Percentiles rank a stretch among this genome's conserved stretches.
Conservation (phyloP, 1,140 invertebrate species). For the Neoseiulus cucumeris region DNA sequence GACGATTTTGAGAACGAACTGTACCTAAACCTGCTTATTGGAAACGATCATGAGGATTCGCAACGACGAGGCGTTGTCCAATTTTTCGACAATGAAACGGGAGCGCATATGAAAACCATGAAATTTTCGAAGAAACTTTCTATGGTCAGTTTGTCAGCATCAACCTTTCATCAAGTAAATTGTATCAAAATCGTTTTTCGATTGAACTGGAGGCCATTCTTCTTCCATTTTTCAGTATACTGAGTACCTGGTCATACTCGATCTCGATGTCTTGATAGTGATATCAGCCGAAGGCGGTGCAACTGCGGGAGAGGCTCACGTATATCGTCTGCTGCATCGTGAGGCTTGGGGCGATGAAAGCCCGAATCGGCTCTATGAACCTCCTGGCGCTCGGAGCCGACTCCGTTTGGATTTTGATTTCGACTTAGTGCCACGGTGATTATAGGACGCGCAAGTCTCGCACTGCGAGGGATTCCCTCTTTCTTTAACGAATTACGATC, state of each 20-base stretch:
- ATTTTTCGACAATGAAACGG: not conserved
- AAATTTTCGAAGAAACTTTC: not conserved
- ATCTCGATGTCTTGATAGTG: not conserved
- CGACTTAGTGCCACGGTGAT: too few species aligned
- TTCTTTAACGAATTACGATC: too few species aligned
- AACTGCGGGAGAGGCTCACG: not conserved
- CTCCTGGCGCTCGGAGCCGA: not conserved
- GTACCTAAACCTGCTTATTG: not conserved
- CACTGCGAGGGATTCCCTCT: too few species aligned
- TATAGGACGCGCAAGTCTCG: too few species aligned
- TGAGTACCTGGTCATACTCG: not conserved
- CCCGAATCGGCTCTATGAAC: not conserved
- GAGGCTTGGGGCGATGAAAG: not conserved
- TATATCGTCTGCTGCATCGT: not conserved
- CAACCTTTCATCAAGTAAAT: too few species aligned
- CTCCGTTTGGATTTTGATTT: not conserved
- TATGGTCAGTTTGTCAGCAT: too few species aligned
- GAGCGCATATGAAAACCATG: not conserved
- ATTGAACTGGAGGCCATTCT: too few species aligned
- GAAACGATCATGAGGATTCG: not conserved
- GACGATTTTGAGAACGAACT: conserved; percentile 2
- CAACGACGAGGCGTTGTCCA: not conserved
- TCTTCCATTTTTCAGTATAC: not conserved
- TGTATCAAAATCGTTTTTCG: too few species aligned
- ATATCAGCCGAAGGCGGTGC: not conserved